Evolutionary conservation across 2,888 invertebrate species (phyloP), one percentile per base, ranked within the genome.

Genomic region (Cabera pusaria): DNA sequence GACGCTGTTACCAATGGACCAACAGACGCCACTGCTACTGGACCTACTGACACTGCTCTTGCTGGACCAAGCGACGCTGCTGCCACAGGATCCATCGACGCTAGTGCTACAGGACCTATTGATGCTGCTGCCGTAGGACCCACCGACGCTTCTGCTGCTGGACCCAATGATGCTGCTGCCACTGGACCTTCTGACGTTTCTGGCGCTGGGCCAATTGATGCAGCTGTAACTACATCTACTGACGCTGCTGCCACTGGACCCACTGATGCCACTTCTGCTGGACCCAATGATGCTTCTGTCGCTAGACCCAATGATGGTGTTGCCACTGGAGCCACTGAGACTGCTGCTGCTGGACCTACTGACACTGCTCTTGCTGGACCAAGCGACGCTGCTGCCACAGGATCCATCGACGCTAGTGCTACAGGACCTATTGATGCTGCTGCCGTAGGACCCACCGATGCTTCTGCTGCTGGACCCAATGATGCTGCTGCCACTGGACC

Each of bases 401-500:
- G 29, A 9, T 25, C 6, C 5, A 21, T 22, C 6, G 19, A 19
- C 2, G 39, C 23, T n/a, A 12, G n/a, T 16, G 16, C 21, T 2
- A 9, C 14, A 2, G 31, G 8, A 5, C 21, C 14, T 3, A 4
- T 14, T 10, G 31, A 31, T 2, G 25, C 12, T 10, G 16, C 23
- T 8, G 10, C 33, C 9, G 49, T 44, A 9, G 20, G 4, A 14
- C 4, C 27, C 10, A 18, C 42, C n/a, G 18, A 19, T 0, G 23
- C 19, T 20, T 28, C 4, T 14, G 4, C 14, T 14, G 14, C 14
- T 2, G 4, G 14, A 2, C 4, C 14, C 4, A 3, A 2, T 14
- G 4, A 14, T 14, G 14, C 14, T 3, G 14, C 14, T 3, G 2
- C 14, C 14, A 4, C 2, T 14, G n/a, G 8, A 5, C 12, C 29